Evolutionary conservation across 37 sponge, comb jelly and placozoan genomes (phyloP), one percentile per base, ranked within the genome.

Genomic region (Eunapius fragilis): DNA sequence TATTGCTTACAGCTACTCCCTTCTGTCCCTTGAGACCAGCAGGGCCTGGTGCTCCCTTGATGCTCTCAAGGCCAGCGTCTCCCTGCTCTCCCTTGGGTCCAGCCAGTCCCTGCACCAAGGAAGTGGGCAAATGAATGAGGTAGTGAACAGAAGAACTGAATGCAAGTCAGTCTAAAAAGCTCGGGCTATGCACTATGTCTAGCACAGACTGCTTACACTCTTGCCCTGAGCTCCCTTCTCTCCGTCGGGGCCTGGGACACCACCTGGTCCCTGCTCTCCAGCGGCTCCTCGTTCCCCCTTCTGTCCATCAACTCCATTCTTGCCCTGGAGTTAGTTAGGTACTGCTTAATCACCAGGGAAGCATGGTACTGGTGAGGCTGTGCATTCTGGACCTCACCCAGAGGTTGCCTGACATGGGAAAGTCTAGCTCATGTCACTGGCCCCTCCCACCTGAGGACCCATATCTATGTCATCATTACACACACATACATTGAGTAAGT

Each of bases 201-300:
- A n/a, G 19, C 33, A 71, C 32, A 38, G 74, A 47, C 34, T 31
- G 37, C 90, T 80, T 80, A 91, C 91, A 77, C 74, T 49, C 72
- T 86, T 91, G 76, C 91, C 91, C 28, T 45, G 69, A 32, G 87
- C 83, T 78, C 91, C 91, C 87, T 91, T 86, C 11, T 68, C 30
- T 78, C 91, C 91, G 28, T 86, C 79, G 25, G 87, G 87, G 37
- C 91, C 91, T 74, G 82, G 50, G 27, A 41, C 75, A 70, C 91
- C 91, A 48, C 74, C 36, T 2, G 37, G 19, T 72, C 91, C 91
- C 22, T 75, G 78, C 38, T 86, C 87, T 24, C 91, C 91, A 32
- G 37, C 17, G 22, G 91, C 0, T 37, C 91, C 91, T 68, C 58
- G 74, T 27, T 83, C 27, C 13, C 91, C 91, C 79, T 91, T 86